Base-by-base conservation (phyloP, 2,888 invertebrate genomes). In the Hyles lineata region DNA sequence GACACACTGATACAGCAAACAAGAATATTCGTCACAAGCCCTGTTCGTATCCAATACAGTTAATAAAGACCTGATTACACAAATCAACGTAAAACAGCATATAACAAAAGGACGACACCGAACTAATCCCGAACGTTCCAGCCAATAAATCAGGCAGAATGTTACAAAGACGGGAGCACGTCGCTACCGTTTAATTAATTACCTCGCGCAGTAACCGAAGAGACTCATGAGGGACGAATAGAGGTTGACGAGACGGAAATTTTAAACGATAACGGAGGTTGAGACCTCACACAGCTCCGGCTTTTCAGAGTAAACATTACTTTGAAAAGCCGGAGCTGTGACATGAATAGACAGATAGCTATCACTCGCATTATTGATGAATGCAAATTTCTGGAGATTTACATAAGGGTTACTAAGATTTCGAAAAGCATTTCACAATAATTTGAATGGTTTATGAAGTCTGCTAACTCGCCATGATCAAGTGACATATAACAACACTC, bases 151-250 rank as follows among this genome's bases (percentile, higher is more conserved):
- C 23, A 67, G 43, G 23, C 43, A 17, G 23, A 43, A 62, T 35
- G 21, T 35, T 35, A 67, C 67, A 67, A 50, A 67, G 43, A 50
- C 67, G 43, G 17, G 67, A 67, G 43, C 7, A 50, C 21, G 23
- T n/a, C 21, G 63, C 23, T 23, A 43, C 50, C 15, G 23, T 67
- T 50, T 67, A 67, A 67, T 67, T 67, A 67, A 67, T 50, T 67
- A 50, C 67, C 23, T 50, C 15, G 43, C 67, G 43, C 23, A 23
- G 23, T 67, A 23, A 67, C 23, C 23, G 43, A 43, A 67, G 43
- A 23, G 50, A 6, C 17, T 15, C 67, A 17, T 67, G 67, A 50
- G 67, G 17, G 23, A 23, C 23, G 23, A 50, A 67, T 7, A 50
- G 6, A 50, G 50, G 17, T 67, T 50, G 67, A 19, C 21, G 21